Percentiles rank a stretch among this genome's conserved stretches.
Evolutionary conservation across 2,797 vertebrate genomes (phyloP).

Genomic region (Pagetopsis macropterus): DNA sequence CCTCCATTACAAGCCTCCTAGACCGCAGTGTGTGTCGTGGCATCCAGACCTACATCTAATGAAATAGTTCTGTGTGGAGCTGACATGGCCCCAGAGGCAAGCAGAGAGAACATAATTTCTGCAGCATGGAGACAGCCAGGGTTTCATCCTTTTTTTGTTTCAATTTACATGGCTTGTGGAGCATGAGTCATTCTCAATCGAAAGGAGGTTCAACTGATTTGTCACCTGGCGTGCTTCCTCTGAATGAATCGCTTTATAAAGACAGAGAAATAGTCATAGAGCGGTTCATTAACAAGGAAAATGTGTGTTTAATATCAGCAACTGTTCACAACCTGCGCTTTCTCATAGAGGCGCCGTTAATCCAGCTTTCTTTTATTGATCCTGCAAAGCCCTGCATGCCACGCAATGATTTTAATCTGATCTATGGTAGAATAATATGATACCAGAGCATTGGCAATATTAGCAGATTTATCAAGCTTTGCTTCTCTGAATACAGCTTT

Average conservation of each 20-base stretch:
- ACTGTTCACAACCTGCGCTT: constrained; percentile 12
- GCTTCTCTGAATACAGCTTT: constrained; percentile 10
- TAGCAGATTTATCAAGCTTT: constrained; percentile 9
- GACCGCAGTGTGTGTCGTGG: constrained; percentile 8
- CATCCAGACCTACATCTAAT: constrained; percentile 48
- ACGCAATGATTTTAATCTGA: constrained; percentile 24
- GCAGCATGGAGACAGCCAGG: constrained; percentile 16
- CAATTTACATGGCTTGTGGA: constrained; percentile 25
- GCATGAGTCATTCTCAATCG: constrained; percentile 34
- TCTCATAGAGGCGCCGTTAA: constrained; percentile 2
- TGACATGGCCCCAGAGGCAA: constrained; percentile 39
- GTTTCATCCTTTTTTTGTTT: constrained; percentile 40
- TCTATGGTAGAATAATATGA: constrained; percentile 24
- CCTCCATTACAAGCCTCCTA: constrained; percentile 29
- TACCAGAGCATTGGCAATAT: neutral
- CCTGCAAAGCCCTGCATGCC: constrained; percentile 5
- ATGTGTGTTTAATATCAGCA: constrained; percentile 32
- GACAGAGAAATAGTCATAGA: constrained; percentile 16
- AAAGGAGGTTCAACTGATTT: constrained; percentile 16
- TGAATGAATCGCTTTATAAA: constrained; percentile 8
- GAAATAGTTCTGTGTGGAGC: constrained; percentile 36
- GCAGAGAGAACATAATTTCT: constrained; percentile 20
- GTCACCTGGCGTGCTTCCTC: constrained; percentile 6
- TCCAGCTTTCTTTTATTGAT: constrained; percentile 44
- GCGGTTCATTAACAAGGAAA: constrained; percentile 10